Evolutionary conservation across 2,888 invertebrate genomes (phyloP).

Genomic region (Zelleria hepariella): DNA sequence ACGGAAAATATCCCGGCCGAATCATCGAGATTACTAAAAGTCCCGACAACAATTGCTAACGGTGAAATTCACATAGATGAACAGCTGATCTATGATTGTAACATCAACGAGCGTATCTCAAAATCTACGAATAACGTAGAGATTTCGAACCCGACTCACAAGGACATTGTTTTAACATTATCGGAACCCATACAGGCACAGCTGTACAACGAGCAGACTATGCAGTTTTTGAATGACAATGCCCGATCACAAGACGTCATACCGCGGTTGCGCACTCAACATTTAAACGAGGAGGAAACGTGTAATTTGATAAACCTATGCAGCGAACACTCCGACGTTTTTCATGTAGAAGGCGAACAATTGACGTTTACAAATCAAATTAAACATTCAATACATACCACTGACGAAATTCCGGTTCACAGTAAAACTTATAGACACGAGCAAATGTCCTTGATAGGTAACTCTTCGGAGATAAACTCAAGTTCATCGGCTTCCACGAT

Average conservation of each 20-base stretch:
- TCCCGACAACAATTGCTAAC: background rate
- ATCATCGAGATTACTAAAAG: constrained; percentile 1
- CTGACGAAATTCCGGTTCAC: constrained; percentile 10
- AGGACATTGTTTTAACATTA: constrained; percentile 6
- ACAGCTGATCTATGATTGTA: background rate
- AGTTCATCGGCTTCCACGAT: constrained; percentile 23
- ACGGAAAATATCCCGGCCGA: constrained; percentile 3
- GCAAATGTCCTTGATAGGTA: constrained; percentile 27
- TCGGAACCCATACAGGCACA: constrained; percentile 1
- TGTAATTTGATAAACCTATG: constrained; percentile 12
- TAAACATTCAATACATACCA: constrained; percentile 20
- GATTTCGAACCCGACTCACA: constrained; percentile 3
- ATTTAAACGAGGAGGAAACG: constrained; percentile 18
- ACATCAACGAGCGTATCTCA: constrained; percentile 2
- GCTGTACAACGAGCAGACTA: constrained; percentile 4
- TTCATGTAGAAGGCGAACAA: constrained; percentile 14
- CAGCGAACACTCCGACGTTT: constrained; percentile 15
- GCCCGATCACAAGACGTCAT: background rate
- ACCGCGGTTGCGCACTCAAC: background rate
- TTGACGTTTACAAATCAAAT: constrained; percentile 15
- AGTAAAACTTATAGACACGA: constrained; percentile 13
- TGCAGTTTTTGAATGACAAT: background rate
- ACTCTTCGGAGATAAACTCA: constrained; percentile 20
- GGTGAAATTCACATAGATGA: background rate
- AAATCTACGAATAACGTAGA: background rate